These are phyloP conservation scores for Myioborus melanocephalus DNA, from an alignment of 2,797 vertebrate genomes.

Conservation along the genomic window DNA sequence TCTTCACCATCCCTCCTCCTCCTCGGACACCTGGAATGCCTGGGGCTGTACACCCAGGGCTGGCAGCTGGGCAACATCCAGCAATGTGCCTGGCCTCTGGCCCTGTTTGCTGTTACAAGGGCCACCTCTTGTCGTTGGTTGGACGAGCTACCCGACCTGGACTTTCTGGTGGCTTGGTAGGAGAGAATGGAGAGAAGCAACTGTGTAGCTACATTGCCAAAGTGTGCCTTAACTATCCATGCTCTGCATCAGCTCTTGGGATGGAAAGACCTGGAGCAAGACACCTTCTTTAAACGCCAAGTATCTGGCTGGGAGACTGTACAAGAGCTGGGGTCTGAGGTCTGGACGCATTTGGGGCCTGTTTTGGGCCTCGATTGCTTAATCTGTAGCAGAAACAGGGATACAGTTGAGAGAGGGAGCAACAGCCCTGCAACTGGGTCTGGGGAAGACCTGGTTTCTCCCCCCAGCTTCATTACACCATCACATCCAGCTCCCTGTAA, in stretches of 20 bases:
- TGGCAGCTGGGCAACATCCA: neutral
- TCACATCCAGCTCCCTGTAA: neutral
- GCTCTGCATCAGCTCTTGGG: neutral
- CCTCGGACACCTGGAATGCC: neutral
- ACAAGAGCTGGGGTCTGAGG: neutral
- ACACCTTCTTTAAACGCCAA: neutral
- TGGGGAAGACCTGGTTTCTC: neutral
- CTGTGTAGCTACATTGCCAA: neutral
- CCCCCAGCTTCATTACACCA: neutral
- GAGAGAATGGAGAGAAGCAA: neutral
- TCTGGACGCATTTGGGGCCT: neutral
- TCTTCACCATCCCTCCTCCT: neutral
- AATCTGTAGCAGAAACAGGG: neutral
- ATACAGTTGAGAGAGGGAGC: accelerated
- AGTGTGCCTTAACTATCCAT: neutral
- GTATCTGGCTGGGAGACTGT: accelerated
- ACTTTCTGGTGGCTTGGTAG: neutral
- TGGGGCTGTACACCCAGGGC: neutral
- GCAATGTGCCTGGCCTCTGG: neutral
- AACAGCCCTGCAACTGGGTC: neutral
- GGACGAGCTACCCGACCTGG: neutral
- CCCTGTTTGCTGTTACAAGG: neutral
- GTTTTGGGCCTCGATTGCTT: neutral
- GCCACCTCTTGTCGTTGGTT: neutral
- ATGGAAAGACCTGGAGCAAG: neutral